Conservation (phyloP, 2,797 vertebrate genomes). For the Artibeus jamaicensis region DNA sequence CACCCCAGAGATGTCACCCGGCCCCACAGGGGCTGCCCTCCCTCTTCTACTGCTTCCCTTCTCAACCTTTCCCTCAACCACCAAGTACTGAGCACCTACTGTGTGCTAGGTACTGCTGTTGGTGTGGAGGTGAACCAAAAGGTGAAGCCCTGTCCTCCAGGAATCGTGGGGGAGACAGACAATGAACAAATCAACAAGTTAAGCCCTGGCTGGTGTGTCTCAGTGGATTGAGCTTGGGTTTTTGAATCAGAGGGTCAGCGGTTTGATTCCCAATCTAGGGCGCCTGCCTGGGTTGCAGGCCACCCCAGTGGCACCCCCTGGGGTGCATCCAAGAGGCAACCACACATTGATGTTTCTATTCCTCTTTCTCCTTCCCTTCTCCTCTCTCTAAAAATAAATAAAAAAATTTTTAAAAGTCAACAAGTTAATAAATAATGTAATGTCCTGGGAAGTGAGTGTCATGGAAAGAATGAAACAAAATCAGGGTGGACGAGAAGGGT, state of each 20-base stretch:
- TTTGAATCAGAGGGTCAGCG: no score
- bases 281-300: no score
- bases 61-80: neutral
- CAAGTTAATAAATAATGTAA: neutral
- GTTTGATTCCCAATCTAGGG: no score
- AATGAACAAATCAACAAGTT: neutral
- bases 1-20: neutral
- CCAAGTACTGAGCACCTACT: neutral
- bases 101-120: neutral
- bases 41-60: neutral
- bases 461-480: neutral
- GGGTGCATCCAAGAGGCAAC: no score
- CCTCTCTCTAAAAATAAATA: no score
- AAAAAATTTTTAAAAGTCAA: no score
- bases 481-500: neutral
- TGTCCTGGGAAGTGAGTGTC: neutral
- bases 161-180: neutral
- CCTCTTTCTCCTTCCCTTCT: no score
- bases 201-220: no score
- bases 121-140: neutral
- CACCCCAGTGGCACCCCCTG: no score
- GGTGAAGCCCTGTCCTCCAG: neutral
- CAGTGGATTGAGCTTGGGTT: no score
- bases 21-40: neutral
- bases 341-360: no score